Conservation (phyloP, 1,140 invertebrate species). For the Pachypeltis micranthus region DNA sequence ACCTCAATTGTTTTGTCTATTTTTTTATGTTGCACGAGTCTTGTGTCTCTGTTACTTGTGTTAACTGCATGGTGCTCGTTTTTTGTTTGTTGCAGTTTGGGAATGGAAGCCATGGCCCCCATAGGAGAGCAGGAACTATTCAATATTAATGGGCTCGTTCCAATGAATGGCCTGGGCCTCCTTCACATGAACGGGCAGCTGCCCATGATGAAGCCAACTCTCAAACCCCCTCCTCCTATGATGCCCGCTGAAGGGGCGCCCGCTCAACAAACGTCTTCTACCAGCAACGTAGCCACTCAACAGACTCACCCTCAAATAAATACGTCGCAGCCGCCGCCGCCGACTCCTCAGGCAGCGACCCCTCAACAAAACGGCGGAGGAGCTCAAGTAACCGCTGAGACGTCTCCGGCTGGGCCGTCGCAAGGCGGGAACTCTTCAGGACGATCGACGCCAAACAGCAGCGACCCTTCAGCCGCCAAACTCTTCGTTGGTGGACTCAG, state of each 20-base stretch:
- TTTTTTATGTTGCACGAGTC: neutral
- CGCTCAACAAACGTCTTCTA: neutral
- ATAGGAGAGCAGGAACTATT: constrained; percentile 28
- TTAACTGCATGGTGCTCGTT: neutral
- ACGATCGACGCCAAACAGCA: constrained; percentile 31
- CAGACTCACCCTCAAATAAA: neutral
- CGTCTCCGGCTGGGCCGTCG: constrained; percentile 2
- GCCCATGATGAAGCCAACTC: constrained; percentile 14
- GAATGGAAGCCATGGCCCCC: constrained; percentile 29
- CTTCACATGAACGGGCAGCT: constrained; percentile 25
- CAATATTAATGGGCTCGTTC: constrained; percentile 26
- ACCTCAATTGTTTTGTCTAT: too few species aligned
- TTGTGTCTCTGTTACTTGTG: neutral
- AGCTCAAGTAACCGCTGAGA: constrained; percentile 60
- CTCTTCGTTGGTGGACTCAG: constrained; percentile 81
- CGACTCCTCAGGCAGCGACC: constrained; percentile 6
- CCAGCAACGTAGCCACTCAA: neutral
- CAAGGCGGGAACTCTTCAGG: constrained; percentile 32
- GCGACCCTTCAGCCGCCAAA: constrained; percentile 71
- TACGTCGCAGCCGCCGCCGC: neutral
- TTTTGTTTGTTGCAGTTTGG: constrained; percentile 27
- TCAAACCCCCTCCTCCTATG: constrained; percentile 10
- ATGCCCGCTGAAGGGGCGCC: constrained; percentile 18
- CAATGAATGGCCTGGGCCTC: constrained; percentile 21
- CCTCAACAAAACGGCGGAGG: constrained; percentile 50